phyloP scores from a whole-genome alignment of 1,140 invertebrate species.

The Sweltsa coloradensis region DNA sequence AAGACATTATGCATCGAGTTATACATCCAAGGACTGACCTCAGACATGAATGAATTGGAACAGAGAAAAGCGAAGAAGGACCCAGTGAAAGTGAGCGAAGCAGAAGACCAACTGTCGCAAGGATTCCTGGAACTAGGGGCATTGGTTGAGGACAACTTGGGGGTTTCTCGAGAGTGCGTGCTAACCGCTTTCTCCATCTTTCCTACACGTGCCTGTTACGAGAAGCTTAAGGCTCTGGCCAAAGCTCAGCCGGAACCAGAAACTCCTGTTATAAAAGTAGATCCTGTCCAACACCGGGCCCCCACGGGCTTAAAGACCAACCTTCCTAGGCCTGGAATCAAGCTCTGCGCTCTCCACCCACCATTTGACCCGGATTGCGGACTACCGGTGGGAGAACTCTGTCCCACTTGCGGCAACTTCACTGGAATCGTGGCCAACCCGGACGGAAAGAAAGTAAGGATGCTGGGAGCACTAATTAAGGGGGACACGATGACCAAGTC shows the following conservation, averaged over 20 bases:
- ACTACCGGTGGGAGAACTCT: slow-evolving; percentile 20
- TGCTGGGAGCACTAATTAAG: slow-evolving; percentile 32
- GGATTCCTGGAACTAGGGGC: slow-evolving; percentile 44
- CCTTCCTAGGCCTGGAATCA: too few species aligned
- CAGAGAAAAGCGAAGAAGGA: slow-evolving; percentile 44
- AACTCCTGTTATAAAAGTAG: not conserved
- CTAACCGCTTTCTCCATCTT: slow-evolving; percentile 51
- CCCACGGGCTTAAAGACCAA: not conserved
- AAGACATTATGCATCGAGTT: slow-evolving; percentile 54
- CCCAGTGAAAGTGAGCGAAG: slow-evolving; percentile 36
- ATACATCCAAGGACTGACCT: slow-evolving; percentile 56
- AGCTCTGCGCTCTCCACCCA: too few species aligned
- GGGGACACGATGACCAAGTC: slow-evolving; percentile 29
- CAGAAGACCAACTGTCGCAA: slow-evolving; percentile 36
- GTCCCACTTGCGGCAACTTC: slow-evolving; percentile 26
- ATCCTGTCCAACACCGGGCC: slow-evolving; percentile 1
- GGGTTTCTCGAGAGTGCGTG: slow-evolving; percentile 44
- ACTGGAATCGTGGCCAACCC: slow-evolving; percentile 15
- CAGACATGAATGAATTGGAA: slow-evolving; percentile 63
- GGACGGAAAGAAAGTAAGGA: slow-evolving; percentile 24
- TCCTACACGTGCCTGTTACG: slow-evolving; percentile 37
- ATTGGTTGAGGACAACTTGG: slow-evolving; percentile 37
- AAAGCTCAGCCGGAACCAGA: slow-evolving; percentile 19
- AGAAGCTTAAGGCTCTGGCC: slow-evolving; percentile 37
- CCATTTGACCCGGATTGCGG: not conserved